These are phyloP conservation scores for Macrobrachium rosenbergii DNA, from an alignment of 1,140 invertebrate genomes.

Conservation along the genomic window DNA sequence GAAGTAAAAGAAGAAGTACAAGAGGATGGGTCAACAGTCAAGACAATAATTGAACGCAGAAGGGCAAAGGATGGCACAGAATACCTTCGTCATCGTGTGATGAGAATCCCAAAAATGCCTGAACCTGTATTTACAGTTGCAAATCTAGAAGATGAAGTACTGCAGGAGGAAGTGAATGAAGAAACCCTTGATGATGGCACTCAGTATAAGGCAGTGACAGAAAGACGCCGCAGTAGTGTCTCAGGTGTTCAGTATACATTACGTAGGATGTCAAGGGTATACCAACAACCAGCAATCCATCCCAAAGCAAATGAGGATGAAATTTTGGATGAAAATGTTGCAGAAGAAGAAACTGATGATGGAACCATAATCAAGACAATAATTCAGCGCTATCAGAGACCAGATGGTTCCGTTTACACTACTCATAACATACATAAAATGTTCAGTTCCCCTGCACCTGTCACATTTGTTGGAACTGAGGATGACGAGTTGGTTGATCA, in stretches of 20 bases:
- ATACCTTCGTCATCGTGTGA: conserved; percentile 64
- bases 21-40: conserved; percentile 59
- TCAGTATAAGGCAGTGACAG: conserved; percentile 58
- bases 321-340: conserved; percentile 63
- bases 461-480: conserved; percentile 50
- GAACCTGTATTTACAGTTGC: conserved; percentile 63
- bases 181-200: conserved; percentile 60
- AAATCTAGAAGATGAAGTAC: conserved; percentile 58
- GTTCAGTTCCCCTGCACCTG: conserved; percentile 53
- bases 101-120: conserved; percentile 65
- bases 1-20: conserved; percentile 65
- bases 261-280: conserved; percentile 61
- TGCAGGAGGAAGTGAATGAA: conserved; percentile 64
- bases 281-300: conserved; percentile 42
- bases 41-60: conserved; percentile 63
- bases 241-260: conserved; percentile 64
- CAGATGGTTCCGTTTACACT: conserved; percentile 64
- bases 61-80: conserved; percentile 65
- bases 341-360: conserved; percentile 64
- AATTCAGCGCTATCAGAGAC: conserved; percentile 56
- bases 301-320: conserved; percentile 51
- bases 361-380: conserved; percentile 62
- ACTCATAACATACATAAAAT: conserved; percentile 64
- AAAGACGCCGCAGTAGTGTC: conserved; percentile 62
- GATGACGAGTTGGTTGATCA: conserved; percentile 61